These are phyloP conservation scores for Araneus ventricosus DNA, from an alignment of 1,140 invertebrate species.

Conservation along the genomic window DNA sequence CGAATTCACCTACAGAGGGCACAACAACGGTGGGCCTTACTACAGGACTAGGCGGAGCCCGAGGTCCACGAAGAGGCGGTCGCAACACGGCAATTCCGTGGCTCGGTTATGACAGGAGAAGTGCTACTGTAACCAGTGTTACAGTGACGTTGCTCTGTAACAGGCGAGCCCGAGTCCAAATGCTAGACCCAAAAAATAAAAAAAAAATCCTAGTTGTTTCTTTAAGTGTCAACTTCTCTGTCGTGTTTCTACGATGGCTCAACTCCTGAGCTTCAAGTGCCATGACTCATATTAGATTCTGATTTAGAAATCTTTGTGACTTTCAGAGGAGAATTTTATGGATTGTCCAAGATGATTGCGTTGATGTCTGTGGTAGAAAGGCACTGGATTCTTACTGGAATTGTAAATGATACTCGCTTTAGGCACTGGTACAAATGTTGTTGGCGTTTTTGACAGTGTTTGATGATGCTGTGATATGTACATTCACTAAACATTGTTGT, in stretches of 20 bases:
- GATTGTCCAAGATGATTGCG: too few relatives aligned
- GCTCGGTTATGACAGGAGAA: conserved; percentile 65
- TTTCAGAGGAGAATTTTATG: too few relatives aligned
- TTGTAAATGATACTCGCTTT: too few relatives aligned
- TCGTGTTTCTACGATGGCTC: background rate
- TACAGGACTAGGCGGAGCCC: conserved; percentile 59
- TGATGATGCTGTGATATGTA: too few relatives aligned
- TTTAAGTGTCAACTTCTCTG: background rate
- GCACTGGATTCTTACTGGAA: too few relatives aligned
- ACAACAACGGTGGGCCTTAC: conserved; percentile 1
- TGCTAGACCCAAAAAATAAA: too few relatives aligned
- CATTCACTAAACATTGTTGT: too few relatives aligned
- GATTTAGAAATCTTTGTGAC: too few relatives aligned
- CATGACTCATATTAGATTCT: background rate
- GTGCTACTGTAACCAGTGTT: conserved; percentile 52
- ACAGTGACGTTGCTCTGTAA: conserved; percentile 45
- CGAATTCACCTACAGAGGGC: conserved; percentile 30
- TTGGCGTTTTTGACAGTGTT: too few relatives aligned
- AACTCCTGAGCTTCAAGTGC: background rate
- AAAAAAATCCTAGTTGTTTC: background rate
- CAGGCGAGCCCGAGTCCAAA: background rate
- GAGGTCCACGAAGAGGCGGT: conserved; percentile 36
- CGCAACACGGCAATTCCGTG: background rate
- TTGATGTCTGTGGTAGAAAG: too few relatives aligned
- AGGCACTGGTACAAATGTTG: too few relatives aligned